These are phyloP conservation scores for Myodes glareolus DNA, from an alignment of 2,113 vertebrate genomes.

Conservation along the genomic window DNA sequence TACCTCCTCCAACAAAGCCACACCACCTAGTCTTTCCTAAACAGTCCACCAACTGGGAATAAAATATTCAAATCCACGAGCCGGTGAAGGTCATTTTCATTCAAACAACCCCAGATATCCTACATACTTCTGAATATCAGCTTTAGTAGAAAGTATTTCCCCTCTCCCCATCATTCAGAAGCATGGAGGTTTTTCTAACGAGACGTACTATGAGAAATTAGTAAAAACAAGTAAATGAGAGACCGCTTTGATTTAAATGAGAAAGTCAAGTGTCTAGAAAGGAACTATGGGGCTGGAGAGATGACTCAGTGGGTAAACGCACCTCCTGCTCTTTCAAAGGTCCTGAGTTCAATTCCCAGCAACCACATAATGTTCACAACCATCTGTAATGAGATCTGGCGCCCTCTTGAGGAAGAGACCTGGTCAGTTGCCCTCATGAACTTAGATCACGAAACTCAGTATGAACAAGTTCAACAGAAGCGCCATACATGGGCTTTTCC, in stretches of 20 bases:
- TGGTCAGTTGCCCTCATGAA: no score
- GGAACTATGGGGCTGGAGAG: background rate
- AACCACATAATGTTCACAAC: no score
- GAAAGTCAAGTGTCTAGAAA: conserved; percentile 1
- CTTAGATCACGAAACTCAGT: no score
- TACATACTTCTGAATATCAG: background rate
- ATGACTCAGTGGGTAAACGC: no score
- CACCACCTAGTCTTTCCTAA: background rate
- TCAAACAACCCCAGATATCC: background rate
- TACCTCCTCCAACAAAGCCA: background rate
- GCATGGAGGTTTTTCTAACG: background rate
- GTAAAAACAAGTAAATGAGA: background rate
- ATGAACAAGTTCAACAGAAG: no score
- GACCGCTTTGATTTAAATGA: background rate
- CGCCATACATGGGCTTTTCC: no score
- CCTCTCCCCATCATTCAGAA: background rate
- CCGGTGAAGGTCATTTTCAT: background rate
- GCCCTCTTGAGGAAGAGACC: no score
- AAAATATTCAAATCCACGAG: background rate
- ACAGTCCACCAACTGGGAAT: background rate
- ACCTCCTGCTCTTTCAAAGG: no score
- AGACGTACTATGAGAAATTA: background rate
- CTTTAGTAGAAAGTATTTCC: background rate
- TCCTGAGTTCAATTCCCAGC: no score
- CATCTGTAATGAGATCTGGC: no score